These are phyloP conservation scores for Acheta domesticus DNA, from an alignment of 2,888 invertebrate genomes.

Conservation along the genomic window DNA sequence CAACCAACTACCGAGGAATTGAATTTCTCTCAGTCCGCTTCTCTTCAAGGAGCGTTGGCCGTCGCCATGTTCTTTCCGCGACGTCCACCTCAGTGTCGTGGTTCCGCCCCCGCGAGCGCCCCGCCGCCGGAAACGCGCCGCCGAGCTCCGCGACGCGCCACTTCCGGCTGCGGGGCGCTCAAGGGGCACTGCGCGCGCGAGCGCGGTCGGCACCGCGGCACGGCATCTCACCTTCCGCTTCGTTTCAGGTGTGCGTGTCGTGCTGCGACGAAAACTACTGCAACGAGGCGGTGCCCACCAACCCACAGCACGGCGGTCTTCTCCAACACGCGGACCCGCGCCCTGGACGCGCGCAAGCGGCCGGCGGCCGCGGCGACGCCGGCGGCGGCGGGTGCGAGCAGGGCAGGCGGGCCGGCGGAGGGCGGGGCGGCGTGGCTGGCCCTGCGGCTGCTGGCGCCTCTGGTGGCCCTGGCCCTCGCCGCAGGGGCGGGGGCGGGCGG, in stretches of 20 bases:
- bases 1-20: too few relatives aligned
- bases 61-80: too few relatives aligned
- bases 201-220: too few relatives aligned
- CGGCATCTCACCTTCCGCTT: background rate
- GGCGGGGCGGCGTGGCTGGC: background rate
- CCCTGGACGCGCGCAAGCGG: slow-evolving; percentile 12
- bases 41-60: too few relatives aligned
- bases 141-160: too few relatives aligned
- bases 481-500: background rate
- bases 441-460: background rate
- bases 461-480: background rate
- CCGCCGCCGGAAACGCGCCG: too few relatives aligned
- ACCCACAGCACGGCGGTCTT: slow-evolving; percentile 56
- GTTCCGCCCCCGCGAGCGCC: too few relatives aligned
- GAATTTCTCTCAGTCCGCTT: too few relatives aligned
- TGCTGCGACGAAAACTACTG: slow-evolving; percentile 63
- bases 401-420: background rate
- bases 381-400: background rate
- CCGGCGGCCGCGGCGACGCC: background rate
- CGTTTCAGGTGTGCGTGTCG: slow-evolving; percentile 58
- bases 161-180: too few relatives aligned
- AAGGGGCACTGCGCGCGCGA: too few relatives aligned
- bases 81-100: too few relatives aligned
- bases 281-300: slow-evolving; percentile 59
- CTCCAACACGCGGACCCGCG: slow-evolving; percentile 48